Conservation (phyloP, 2,797 vertebrate species). For the Phoebastria nigripes region DNA sequence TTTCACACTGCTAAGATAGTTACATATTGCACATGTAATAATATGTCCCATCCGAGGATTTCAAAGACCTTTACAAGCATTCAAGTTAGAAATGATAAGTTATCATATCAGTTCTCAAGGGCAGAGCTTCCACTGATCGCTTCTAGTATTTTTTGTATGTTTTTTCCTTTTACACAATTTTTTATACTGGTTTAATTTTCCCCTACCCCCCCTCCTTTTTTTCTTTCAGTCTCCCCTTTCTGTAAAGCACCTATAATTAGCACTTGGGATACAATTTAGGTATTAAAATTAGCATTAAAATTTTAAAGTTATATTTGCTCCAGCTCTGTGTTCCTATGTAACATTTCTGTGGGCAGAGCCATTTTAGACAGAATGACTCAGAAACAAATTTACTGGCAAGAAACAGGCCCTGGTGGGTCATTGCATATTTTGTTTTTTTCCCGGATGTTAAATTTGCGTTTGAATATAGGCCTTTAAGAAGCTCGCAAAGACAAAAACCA, state of each 20-base stretch:
- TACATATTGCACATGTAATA: not conserved
- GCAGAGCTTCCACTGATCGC: not conserved
- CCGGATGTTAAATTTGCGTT: not conserved
- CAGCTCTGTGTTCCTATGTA: not conserved
- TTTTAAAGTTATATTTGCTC: not conserved
- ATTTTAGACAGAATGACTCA: not conserved
- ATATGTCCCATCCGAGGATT: not conserved
- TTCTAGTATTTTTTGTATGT: not conserved
- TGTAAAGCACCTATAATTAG: not conserved
- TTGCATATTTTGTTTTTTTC: not conserved
- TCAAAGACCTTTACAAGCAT: not conserved
- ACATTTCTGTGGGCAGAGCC: not conserved
- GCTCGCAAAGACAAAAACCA: not conserved
- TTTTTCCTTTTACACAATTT: not conserved
- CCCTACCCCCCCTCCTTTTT: accelerated
- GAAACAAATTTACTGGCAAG: not conserved
- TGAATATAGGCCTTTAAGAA: not conserved
- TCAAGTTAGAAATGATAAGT: not conserved
- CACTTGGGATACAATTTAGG: not conserved
- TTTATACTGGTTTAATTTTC: not conserved
- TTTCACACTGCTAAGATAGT: not conserved
- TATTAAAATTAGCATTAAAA: not conserved
- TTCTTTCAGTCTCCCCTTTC: not conserved
- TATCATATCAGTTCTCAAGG: not conserved
- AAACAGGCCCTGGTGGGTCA: not conserved